Base-by-base conservation (phyloP, 2,797 vertebrate species). In the Avahi laniger region DNA sequence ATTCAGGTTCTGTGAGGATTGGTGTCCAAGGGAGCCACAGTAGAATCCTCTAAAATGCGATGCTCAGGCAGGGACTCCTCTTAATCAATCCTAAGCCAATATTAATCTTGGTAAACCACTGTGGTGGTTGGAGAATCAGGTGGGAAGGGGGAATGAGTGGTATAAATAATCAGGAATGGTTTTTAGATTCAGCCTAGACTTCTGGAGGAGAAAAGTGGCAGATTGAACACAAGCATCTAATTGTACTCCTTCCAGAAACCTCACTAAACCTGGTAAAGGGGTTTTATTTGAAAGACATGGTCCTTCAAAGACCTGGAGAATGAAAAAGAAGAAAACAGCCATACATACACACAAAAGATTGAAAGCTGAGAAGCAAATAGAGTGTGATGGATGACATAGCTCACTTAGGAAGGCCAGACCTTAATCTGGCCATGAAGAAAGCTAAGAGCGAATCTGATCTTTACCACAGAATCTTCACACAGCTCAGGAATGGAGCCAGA, bases 221-320 rank as follows among this genome's bases (percentile, higher is more conserved):
- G 38, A 57, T 59, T 92, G 35, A 94, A 78, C 20, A 20, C 80
- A 75, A 75, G 18, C 48, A 63, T 95, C 52, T 90, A 69, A 61
- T 78, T 89, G 1, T 73, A 61, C 35, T 96, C 8, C 28, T 72
- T 78, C 7, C 59, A 72, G 75, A 97, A 92, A 72, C n/a, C 13
- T 15, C 52, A 67, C 12, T 69, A 41, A 59, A 86, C 35, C 48
- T 92, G 54, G 41, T 83, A 65, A 87, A 80, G 20, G 22, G 13
- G 59, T 75, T 82, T 80, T 76, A 63, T 75, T 89, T 70, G 81
- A 26, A 95, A 95, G 81, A 73, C 41, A 10, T 10, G 3, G 1
- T 82, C 78, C 30, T 75, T 89, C 8, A 63, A 95, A 52, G 63
- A 78, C 82, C 57, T 82, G 46, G 57, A 93, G n/a, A 94, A 83